A percentile compares a stretch with the other conserved stretches of the same genome.
These are phyloP conservation scores for Arothron firmamentum DNA, from an alignment of 2,113 vertebrate genomes.

Conservation along the genomic window DNA sequence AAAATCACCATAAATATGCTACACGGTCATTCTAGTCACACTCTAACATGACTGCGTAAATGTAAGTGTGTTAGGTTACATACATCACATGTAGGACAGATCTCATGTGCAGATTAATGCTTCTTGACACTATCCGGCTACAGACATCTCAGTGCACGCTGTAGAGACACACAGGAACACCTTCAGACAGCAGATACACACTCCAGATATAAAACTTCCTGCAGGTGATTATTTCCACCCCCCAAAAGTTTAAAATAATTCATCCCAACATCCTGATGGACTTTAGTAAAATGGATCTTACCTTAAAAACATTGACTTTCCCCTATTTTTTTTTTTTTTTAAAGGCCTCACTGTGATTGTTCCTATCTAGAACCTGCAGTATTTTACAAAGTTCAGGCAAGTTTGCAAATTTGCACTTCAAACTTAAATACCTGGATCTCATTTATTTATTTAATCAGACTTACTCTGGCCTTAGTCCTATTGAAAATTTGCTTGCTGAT, in stretches of 20 bases:
- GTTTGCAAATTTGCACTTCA: constrained; percentile 37
- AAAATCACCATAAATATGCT: constrained; percentile 71
- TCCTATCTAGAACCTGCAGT: constrained; percentile 18
- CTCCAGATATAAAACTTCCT: constrained; percentile 29
- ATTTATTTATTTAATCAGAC: constrained; percentile 17
- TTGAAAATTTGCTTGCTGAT: constrained; percentile 4
- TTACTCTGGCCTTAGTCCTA: constrained; percentile 4
- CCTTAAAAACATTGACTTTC: constrained; percentile 27
- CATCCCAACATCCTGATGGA: constrained; percentile 25
- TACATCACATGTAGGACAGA: constrained; percentile 51
- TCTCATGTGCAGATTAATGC: constrained; percentile 42
- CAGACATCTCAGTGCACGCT: constrained; percentile 21
- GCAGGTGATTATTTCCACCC: constrained; percentile 17
- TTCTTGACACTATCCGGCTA: constrained; percentile 22
- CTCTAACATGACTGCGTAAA: constrained; percentile 58
- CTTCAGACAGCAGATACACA: constrained; percentile 17
- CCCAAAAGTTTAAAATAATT: constrained; percentile 43
- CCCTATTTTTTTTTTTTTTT: constrained; percentile 2
- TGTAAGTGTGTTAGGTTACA: constrained; percentile 47
- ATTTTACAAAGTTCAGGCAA: constrained; percentile 24
- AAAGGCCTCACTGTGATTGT: constrained; percentile 14
- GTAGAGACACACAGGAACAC: constrained; percentile 1
- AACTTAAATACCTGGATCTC: constrained; percentile 31
- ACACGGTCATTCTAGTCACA: constrained; percentile 56
- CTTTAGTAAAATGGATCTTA: constrained; percentile 29